Evolutionary conservation across 2,888 invertebrate genomes (phyloP), one percentile per base, ranked within the genome.

Genomic region (Chymomyza caudatula): DNA sequence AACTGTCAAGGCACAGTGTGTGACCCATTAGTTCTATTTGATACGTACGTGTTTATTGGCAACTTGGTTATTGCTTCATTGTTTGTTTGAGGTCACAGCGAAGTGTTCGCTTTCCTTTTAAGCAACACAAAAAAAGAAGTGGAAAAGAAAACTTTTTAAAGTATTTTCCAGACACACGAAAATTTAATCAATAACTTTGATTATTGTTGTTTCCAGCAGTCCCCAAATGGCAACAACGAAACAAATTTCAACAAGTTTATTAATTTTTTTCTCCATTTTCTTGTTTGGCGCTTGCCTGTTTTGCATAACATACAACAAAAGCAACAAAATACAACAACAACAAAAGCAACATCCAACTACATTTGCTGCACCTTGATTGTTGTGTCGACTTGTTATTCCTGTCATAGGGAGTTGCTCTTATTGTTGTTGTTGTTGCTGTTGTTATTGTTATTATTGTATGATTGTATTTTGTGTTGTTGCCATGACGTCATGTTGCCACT

Each of bases 121-220:
- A 47, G 4, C 19, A 47, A 47, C 6, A 15, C 47, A 17, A 17
- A 23, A 17, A 23, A 29, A 51, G 56, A 11, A 29, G 25, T 15
- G 37, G 17, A 58, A 60, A 63, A 25, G 55, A 44, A 11, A 65
- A 67, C 25, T 25, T 53, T 20, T 25, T 47, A 47, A 17, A 17
- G 44, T 8, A 17, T 20, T 51, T 53, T 49, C 51, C 47, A 47
- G 15, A 6, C 42, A 22, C 29, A 52, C 15, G n/a, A 57, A 65
- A 70, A 69, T 74, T 63, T 67, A 72, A 83, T 79, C 74, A 83
- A 78, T 83, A 78, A 71, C 71, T 77, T 80, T 79, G 68, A 80
- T 77, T 71, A 70, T 69, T 64, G 61, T 56, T 67, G 67, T 15
- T 51, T 52, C 15, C 5, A 8, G 11, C 29, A 37, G 29, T 37